phyloP scores from a whole-genome alignment of 2,888 invertebrate species.

The Aspidiotus destructor region DNA sequence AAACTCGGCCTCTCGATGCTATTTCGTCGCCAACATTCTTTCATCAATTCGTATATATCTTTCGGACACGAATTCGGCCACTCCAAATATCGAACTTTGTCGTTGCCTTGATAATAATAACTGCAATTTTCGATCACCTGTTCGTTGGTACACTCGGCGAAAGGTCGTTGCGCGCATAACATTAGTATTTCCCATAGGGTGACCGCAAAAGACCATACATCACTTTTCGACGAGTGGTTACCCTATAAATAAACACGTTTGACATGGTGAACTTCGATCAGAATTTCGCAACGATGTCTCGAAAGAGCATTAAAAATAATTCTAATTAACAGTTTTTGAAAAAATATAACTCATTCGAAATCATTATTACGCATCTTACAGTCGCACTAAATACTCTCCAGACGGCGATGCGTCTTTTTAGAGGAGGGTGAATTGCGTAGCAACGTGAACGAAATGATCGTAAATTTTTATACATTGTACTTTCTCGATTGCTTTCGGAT shows the following conservation, averaged over 20 bases:
- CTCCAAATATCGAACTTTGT: conserved; percentile 49
- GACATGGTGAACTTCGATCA: no score
- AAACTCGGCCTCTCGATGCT: conserved; percentile 73
- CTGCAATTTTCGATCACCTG: conserved; percentile 68
- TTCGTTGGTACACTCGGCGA: conserved; percentile 69
- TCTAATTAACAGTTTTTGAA: no score
- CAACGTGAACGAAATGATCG: no score
- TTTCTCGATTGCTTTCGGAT: no score
- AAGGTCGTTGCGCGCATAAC: conserved; percentile 68
- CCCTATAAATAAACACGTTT: conserved; percentile 50
- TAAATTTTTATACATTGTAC: no score
- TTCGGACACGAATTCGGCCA: conserved; percentile 68
- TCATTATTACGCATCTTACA: no score
- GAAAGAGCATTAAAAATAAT: no score
- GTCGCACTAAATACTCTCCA: no score
- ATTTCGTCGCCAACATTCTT: conserved; percentile 80
- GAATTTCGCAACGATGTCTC: no score
- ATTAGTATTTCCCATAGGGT: conserved; percentile 83
- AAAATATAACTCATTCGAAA: no score
- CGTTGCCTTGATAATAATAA: conserved; percentile 54
- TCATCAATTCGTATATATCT: conserved; percentile 84
- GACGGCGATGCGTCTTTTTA: no score
- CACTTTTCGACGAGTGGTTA: conserved; percentile 74
- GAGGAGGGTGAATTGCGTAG: no score
- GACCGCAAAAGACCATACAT: conserved; percentile 86